Percentiles rank a stretch among this genome's conserved stretches.
phyloP scores from a whole-genome alignment of 2,797 vertebrate genomes.

The Liparis tanakae region DNA sequence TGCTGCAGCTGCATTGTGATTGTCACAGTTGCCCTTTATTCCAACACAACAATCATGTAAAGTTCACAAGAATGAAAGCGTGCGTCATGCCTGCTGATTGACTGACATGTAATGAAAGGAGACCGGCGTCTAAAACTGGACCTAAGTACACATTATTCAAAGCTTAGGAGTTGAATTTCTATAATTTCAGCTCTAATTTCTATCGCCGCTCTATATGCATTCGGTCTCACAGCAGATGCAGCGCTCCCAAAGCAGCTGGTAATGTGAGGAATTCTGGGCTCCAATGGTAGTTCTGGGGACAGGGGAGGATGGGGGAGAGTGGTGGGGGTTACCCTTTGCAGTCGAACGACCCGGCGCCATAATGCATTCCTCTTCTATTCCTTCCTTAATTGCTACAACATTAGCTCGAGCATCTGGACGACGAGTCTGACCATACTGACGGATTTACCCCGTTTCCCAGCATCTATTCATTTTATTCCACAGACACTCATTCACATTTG shows the following conservation, averaged over 20 bases:
- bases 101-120: background rate
- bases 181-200: background rate
- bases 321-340: constrained; percentile 17
- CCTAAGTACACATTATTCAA: background rate
- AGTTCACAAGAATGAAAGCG: background rate
- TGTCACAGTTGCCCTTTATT: too few species aligned
- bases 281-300: constrained; percentile 48
- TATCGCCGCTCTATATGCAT: constrained; percentile 26
- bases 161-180: background rate
- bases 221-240: constrained; percentile 28
- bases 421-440: constrained; percentile 4
- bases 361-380: constrained; percentile 50
- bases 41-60: too few species aligned
- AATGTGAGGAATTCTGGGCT: constrained; percentile 64
- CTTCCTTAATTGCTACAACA: constrained; percentile 36
- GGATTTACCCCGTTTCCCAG: constrained; percentile 14
- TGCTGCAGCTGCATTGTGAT: too few species aligned
- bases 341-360: constrained; percentile 38
- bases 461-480: constrained; percentile 13
- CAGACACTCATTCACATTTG: constrained; percentile 12
- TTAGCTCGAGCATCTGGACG: constrained; percentile 58
- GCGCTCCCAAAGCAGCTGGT: constrained; percentile 61
- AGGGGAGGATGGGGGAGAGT: background rate
- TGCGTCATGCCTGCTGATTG: background rate
- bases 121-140: background rate